Conservation (phyloP, 2,113 vertebrate species). For the Cavia porcellus region DNA sequence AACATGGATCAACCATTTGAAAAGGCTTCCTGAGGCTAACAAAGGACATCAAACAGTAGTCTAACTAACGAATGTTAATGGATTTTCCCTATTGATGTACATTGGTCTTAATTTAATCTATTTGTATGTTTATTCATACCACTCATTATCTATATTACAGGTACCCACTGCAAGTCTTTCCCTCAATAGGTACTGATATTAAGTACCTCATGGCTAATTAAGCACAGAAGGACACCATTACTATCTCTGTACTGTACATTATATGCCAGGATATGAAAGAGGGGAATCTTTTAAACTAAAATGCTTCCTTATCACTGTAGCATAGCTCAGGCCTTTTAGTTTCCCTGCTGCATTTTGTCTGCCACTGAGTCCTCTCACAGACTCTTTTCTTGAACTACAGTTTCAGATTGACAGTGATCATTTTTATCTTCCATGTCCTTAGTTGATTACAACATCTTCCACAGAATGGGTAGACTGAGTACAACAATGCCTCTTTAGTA, state of each 20-base stretch:
- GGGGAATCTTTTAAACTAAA: conserved; percentile 56
- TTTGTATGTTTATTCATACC: conserved; percentile 50
- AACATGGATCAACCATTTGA: conserved; percentile 45
- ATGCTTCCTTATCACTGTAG: conserved; percentile 55
- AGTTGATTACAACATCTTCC: neutral
- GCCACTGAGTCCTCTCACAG: neutral
- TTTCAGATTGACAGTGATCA: neutral
- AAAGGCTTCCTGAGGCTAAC: conserved; percentile 61
- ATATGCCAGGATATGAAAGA: conserved; percentile 54
- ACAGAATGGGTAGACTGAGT: neutral
- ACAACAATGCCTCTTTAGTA: neutral
- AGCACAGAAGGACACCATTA: conserved; percentile 47
- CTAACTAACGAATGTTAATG: conserved; percentile 63
- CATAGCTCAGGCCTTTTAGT: neutral
- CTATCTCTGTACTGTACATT: conserved; percentile 66
- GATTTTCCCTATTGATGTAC: conserved; percentile 5
- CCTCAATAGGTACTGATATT: conserved; percentile 54
- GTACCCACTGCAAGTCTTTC: conserved; percentile 43
- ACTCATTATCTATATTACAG: conserved; percentile 69
- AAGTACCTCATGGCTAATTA: conserved; percentile 57
- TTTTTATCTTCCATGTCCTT: conserved; percentile 31
- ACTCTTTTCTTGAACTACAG: conserved; percentile 35
- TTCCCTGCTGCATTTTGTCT: neutral
- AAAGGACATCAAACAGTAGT: conserved; percentile 59
- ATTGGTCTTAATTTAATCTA: conserved; percentile 64